phyloP scores from a whole-genome alignment of 2,888 invertebrate genomes.

The Julus scandinavius region DNA sequence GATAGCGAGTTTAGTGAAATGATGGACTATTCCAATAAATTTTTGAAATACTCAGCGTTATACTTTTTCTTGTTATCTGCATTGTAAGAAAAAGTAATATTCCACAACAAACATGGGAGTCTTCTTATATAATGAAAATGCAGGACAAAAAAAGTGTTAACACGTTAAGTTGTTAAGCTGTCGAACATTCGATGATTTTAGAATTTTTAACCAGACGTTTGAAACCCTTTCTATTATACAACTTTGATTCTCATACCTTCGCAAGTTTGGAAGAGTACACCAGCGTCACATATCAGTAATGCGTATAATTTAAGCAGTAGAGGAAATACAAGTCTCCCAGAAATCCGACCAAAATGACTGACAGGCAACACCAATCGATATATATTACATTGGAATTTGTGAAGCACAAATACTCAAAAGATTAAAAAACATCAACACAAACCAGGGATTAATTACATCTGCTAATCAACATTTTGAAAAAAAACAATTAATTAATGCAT shows the following conservation, averaged over 20 bases:
- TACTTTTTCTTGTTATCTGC: no score
- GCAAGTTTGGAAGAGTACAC: not conserved
- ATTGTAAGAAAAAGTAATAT: no score
- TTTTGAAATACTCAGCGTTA: not conserved
- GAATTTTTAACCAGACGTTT: no score
- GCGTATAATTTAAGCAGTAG: not conserved
- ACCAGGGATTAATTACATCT: not conserved
- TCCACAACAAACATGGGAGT: no score
- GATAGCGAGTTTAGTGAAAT: not conserved
- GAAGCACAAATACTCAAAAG: not conserved
- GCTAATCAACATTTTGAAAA: not conserved
- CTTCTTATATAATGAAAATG: no score
- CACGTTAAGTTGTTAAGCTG: no score
- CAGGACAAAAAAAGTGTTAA: not conserved
- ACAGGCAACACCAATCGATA: conserved; percentile 45
- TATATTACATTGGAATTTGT: not conserved
- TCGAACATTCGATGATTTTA: no score
- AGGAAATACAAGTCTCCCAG: not conserved
- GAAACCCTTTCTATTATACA: no score
- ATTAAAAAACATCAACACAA: not conserved
- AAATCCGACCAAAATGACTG: conserved; percentile 40
- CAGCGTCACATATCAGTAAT: not conserved
- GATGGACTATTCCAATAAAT: not conserved
- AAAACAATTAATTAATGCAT: not conserved
- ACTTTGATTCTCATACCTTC: no score